Conservation (phyloP, 2,113 vertebrate species). For the Leiothrix lutea region DNA sequence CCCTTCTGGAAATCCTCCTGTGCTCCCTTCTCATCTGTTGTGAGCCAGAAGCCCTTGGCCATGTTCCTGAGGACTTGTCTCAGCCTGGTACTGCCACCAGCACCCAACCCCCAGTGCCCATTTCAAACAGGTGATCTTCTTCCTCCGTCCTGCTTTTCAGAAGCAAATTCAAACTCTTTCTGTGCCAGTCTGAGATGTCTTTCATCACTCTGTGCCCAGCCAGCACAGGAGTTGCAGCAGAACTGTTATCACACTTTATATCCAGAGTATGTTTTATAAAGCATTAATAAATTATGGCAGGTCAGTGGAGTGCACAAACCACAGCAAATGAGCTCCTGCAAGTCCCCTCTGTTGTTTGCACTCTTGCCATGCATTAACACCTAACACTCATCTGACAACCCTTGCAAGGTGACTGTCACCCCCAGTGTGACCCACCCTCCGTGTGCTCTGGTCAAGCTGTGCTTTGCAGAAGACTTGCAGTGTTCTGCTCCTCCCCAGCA, state of each 20-base stretch:
- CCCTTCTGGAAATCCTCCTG: not conserved
- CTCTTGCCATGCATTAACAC: not conserved
- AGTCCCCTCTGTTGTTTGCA: not conserved
- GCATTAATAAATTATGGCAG: conserved; percentile 25
- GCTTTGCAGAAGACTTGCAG: not conserved
- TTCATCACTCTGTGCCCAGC: not conserved
- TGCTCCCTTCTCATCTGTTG: fast-evolving
- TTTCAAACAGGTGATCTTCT: not conserved
- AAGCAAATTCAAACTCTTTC: not conserved
- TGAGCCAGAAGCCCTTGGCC: not conserved
- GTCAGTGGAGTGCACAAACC: not conserved
- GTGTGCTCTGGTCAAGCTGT: not conserved
- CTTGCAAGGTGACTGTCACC: not conserved
- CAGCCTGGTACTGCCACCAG: not conserved
- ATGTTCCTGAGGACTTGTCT: fast-evolving
- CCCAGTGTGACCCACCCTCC: not conserved
- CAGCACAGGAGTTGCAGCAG: not conserved
- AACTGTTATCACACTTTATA: conserved; percentile 12
- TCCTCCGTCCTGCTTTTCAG: not conserved
- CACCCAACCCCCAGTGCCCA: not conserved
- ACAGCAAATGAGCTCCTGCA: not conserved
- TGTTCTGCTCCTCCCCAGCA: not conserved
- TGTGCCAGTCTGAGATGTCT: not conserved
- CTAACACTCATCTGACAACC: not conserved
- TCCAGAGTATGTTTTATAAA: conserved; percentile 18